phyloP scores from a whole-genome alignment of 2,113 vertebrate species.

The Nothobranchius kuhntae region DNA sequence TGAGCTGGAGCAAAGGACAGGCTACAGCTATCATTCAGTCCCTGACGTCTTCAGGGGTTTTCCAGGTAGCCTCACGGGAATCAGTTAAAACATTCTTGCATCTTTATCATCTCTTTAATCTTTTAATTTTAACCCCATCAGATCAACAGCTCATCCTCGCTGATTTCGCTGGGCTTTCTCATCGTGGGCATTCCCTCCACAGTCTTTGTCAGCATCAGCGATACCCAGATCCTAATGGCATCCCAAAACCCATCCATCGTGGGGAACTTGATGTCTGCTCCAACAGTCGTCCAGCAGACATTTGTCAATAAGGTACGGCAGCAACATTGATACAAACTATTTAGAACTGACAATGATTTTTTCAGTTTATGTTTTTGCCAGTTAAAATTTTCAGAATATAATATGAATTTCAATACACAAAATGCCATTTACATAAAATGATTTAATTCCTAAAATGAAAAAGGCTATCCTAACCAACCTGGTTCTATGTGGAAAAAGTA shows the following conservation, averaged over 20 bases:
- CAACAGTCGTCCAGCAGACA: conserved; percentile 45
- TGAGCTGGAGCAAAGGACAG: conserved; percentile 70
- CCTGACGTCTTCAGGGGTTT: conserved; percentile 42
- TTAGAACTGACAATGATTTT: too few species aligned
- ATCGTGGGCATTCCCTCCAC: conserved; percentile 57
- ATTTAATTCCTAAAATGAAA: too few species aligned
- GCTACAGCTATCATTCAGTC: conserved; percentile 52
- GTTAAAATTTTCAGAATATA: too few species aligned
- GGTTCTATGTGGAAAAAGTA: too few species aligned
- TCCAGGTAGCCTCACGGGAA: conserved; percentile 57
- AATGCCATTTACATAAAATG: too few species aligned
- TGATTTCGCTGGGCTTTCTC: conserved; percentile 68
- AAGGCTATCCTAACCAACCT: too few species aligned
- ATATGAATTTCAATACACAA: too few species aligned
- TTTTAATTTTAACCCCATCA: conserved; percentile 24
- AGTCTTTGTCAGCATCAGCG: conserved; percentile 16
- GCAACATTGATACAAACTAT: neutral
- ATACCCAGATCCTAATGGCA: conserved; percentile 29
- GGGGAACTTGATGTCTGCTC: conserved; percentile 30
- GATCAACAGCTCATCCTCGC: conserved; percentile 21
- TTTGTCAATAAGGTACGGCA: conserved; percentile 69
- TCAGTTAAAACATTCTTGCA: neutral
- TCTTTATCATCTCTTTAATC: too few species aligned
- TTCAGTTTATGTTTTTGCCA: too few species aligned
- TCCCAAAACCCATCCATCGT: conserved; percentile 46